These are phyloP conservation scores for Chloroclysta siterata DNA, from an alignment of 2,888 invertebrate genomes.

Conservation along the genomic window DNA sequence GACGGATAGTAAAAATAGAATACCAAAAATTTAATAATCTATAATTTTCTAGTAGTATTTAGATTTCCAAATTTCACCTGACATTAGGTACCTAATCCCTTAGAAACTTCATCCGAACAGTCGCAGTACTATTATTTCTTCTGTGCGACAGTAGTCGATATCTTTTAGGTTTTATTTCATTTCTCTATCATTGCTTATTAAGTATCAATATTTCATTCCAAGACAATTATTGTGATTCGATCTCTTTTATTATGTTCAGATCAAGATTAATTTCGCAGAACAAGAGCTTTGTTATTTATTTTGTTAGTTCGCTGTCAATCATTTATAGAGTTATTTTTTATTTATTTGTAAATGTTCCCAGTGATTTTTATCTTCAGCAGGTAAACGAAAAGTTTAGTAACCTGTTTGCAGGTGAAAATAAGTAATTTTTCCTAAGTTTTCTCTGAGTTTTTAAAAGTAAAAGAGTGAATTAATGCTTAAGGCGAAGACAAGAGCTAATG, in stretches of 20 bases:
- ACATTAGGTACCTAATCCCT: conserved; percentile 7
- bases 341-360: background rate
- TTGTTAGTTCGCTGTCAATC: conserved; percentile 22
- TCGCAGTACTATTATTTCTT: too few relatives aligned
- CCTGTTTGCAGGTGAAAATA: too few relatives aligned
- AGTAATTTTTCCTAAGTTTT: too few relatives aligned
- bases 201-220: conserved; percentile 45
- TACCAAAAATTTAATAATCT: too few relatives aligned
- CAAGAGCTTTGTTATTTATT: conserved; percentile 16
- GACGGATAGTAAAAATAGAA: too few relatives aligned
- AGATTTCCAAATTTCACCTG: conserved; percentile 16
- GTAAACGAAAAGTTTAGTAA: too few relatives aligned
- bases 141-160: background rate
- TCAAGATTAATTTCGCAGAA: conserved; percentile 21
- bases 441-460: too few relatives aligned
- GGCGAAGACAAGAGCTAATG: too few relatives aligned
- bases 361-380: background rate
- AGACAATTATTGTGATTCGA: conserved; percentile 49
- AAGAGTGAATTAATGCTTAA: too few relatives aligned
- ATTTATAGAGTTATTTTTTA: conserved; percentile 3
- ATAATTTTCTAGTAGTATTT: too few relatives aligned
- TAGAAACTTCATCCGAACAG: conserved; percentile 10
- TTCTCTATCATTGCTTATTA: conserved; percentile 16
- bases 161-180: conserved; percentile 14
- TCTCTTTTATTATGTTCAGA: conserved; percentile 33